Evolutionary conservation across 2,113 vertebrate genomes (phyloP).

Genomic region (Cygnus atratus): DNA sequence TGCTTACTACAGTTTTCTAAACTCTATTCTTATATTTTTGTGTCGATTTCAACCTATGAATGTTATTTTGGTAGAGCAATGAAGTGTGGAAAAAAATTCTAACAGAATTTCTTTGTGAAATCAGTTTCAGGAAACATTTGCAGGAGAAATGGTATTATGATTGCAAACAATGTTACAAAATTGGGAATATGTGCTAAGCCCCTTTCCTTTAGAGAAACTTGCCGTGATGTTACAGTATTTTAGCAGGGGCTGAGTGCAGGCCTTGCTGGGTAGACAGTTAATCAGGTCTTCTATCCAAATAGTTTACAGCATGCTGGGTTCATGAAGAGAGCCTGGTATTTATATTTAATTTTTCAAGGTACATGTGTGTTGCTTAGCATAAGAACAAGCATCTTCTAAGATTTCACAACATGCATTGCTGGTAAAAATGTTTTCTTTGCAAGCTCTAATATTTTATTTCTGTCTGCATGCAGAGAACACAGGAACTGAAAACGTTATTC

Average conservation of each 20-base stretch:
- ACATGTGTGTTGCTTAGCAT: not conserved
- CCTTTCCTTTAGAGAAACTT: not conserved
- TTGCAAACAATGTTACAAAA: not conserved
- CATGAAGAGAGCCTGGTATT: not conserved
- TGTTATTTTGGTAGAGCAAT: not conserved
- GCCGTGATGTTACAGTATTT: not conserved
- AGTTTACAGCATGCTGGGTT: not conserved
- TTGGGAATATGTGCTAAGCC: not conserved
- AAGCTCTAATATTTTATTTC: not conserved
- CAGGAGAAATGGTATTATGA: not conserved
- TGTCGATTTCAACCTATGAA: not conserved
- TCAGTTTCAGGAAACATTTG: not conserved
- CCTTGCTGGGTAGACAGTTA: not conserved
- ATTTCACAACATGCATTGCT: not conserved
- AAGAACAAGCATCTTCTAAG: not conserved
- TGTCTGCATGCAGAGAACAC: not conserved
- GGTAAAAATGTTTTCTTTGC: not conserved
- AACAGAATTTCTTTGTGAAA: not conserved
- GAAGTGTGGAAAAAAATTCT: not conserved
- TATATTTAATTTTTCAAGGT: not conserved
- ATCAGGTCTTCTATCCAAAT: not conserved
- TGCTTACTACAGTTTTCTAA: not conserved
- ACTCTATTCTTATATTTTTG: not conserved
- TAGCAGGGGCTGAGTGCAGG: not conserved
- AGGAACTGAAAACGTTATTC: not conserved